Evolutionary conservation across 1,140 invertebrate species (phyloP).

Genomic region (Sminthurinus signatus): DNA sequence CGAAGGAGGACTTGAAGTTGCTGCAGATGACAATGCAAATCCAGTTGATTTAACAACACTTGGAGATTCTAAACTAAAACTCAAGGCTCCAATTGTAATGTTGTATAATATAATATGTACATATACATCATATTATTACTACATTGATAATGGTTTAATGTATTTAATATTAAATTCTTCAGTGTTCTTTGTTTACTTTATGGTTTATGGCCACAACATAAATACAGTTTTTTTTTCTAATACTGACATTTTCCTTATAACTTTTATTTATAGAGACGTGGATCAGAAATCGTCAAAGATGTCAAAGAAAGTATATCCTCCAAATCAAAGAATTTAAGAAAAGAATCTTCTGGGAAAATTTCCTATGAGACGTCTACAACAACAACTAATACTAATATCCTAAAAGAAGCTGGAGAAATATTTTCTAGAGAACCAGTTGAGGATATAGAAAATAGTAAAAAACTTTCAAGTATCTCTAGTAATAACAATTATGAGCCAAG

Average conservation of each 20-base stretch:
- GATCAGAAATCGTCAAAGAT: background rate
- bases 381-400: too few species aligned
- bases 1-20: background rate
- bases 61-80: constrained; percentile 13
- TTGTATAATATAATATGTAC: too few species aligned
- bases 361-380: background rate
- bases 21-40: constrained; percentile 1
- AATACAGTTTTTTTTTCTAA: too few species aligned
- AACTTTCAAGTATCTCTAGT: background rate
- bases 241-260: too few species aligned
- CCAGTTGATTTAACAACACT: constrained; percentile 16
- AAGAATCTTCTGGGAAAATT: background rate
- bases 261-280: background rate
- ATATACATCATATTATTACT: too few species aligned
- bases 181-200: too few species aligned
- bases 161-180: too few species aligned
- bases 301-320: background rate
- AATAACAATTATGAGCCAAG: background rate
- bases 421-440: background rate
- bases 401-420: constrained; percentile 3
- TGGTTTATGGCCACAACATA: too few species aligned
- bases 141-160: too few species aligned
- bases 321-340: background rate
- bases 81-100: background rate
- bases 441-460: background rate